Percentiles rank a stretch among this genome's conserved stretches.
These are phyloP conservation scores for Poecilia latipinna DNA, from an alignment of 2,113 vertebrate genomes.

Conservation along the genomic window DNA sequence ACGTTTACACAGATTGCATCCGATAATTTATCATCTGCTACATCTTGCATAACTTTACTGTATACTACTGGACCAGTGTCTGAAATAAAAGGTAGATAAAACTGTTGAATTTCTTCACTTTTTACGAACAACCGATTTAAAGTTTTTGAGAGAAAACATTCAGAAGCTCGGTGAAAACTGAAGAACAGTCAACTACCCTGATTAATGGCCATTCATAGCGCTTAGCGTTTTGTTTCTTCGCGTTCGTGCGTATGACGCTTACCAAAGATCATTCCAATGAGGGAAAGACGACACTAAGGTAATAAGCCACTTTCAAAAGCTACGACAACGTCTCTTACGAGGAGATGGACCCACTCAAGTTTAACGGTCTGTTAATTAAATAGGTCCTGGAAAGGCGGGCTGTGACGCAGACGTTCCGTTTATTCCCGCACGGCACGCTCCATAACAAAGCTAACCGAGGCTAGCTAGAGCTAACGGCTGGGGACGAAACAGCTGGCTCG, in stretches of 20 bases:
- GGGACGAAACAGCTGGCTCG: neutral
- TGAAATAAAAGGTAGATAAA: neutral
- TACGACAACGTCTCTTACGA: neutral
- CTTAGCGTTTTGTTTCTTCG: neutral
- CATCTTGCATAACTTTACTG: neutral
- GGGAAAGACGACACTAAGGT: neutral
- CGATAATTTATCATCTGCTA: neutral
- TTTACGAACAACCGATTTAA: neutral
- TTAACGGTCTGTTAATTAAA: constrained; percentile 18
- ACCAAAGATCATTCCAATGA: too few relatives aligned
- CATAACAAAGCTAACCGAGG: neutral
- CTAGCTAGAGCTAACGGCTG: neutral
- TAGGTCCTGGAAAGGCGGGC: constrained; percentile 49
- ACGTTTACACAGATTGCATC: too few relatives aligned
- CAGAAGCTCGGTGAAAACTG: too few relatives aligned
- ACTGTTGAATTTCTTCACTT: neutral
- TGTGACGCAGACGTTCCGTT: constrained; percentile 47
- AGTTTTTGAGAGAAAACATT: too few relatives aligned
- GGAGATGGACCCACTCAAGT: neutral
- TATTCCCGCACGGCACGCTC: constrained; percentile 18
- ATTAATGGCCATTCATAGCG: too few relatives aligned
- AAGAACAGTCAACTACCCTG: too few relatives aligned
- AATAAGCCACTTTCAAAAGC: neutral
- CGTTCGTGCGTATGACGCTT: too few relatives aligned
- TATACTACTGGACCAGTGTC: neutral